A percentile compares a stretch with the other conserved stretches of the same genome.
Conservation (phyloP, 2,797 vertebrate genomes). For the Smutsia gigantea region DNA sequence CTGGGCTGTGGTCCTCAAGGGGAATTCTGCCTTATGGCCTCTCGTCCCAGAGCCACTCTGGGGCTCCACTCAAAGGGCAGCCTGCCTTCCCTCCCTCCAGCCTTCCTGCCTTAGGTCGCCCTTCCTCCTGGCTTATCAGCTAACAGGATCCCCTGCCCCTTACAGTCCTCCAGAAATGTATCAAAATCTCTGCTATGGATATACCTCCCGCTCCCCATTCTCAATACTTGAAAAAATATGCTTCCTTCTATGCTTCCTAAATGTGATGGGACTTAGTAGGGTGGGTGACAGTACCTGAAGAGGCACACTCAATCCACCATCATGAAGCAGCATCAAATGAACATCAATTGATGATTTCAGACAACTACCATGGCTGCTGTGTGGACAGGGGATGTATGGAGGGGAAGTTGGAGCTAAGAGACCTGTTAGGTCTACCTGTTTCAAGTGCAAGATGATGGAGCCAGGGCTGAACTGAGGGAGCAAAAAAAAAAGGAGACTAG, state of each 20-base stretch:
- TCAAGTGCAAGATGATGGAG: background rate
- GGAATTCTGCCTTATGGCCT: background rate
- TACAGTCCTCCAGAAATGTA: background rate
- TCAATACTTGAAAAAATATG: background rate
- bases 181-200: background rate
- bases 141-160: background rate
- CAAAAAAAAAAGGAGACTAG: background rate
- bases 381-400: background rate
- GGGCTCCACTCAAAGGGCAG: background rate
- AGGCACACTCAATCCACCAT: background rate
- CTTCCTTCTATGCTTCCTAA: background rate
- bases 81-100: background rate
- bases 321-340: background rate
- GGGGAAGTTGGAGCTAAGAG: background rate
- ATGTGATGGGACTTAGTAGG: background rate
- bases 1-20: background rate
- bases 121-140: background rate
- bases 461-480: background rate
- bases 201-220: background rate
- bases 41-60: background rate
- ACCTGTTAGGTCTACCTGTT: background rate
- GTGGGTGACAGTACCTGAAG: background rate
- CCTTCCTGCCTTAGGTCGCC: background rate
- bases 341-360: background rate
- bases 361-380: background rate